Conservation (phyloP, 2,888 invertebrate species). For the Pheosia tremula region DNA sequence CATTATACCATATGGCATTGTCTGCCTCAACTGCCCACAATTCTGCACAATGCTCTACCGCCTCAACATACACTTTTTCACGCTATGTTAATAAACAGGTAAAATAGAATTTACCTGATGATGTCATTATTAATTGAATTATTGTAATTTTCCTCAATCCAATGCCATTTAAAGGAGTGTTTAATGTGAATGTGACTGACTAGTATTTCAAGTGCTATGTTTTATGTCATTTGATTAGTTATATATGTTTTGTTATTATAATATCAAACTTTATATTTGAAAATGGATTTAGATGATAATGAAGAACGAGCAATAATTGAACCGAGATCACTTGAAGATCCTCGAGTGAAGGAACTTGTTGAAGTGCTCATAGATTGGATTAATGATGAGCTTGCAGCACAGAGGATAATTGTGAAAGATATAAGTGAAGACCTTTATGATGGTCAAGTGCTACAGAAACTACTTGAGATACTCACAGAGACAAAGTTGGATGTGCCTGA, state of each 20-base stretch:
- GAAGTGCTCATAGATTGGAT: conserved; percentile 98
- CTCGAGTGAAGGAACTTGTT: conserved; percentile 93
- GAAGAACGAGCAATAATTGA: conserved; percentile 98
- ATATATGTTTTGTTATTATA: neutral
- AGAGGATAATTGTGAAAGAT: conserved; percentile 98
- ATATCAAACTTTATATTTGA: neutral
- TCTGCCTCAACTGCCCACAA: no score
- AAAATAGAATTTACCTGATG: neutral
- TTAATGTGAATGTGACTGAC: neutral
- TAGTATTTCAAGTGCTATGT: neutral
- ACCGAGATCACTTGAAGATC: conserved; percentile 93
- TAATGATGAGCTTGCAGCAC: conserved; percentile 97
- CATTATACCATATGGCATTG: no score
- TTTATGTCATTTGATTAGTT: neutral
- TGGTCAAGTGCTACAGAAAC: conserved; percentile 92
- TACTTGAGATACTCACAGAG: conserved; percentile 93
- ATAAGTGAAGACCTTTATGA: conserved; percentile 99
- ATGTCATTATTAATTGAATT: neutral
- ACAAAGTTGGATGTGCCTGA: conserved; percentile 98
- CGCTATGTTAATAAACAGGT: neutral
- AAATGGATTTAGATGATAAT: conserved; percentile 90
- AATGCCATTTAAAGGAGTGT: conserved; percentile 1
- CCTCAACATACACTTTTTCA: no score
- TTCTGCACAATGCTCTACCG: no score
- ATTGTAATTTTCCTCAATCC: neutral